These are phyloP conservation scores for Poecilobothrus nobilitatus DNA, from an alignment of 2,888 invertebrate species.

Conservation along the genomic window DNA sequence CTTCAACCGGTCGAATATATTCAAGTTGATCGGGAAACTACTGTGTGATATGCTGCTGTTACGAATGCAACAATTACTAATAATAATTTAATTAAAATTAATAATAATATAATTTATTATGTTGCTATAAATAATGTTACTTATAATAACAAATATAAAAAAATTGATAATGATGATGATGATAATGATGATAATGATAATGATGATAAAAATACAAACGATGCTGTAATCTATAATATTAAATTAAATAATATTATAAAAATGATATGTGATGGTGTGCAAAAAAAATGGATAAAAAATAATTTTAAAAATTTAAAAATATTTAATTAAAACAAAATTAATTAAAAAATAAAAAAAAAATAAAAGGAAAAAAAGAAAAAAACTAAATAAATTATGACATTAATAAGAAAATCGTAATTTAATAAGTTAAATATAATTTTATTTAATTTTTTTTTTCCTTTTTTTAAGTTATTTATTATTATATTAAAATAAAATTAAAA, in stretches of 20 bases:
- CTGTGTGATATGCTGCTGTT: slow-evolving; percentile 59
- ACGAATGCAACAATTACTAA: slow-evolving; percentile 20
- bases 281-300: background rate
- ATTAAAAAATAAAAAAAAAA: too few relatives aligned
- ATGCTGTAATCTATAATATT: background rate
- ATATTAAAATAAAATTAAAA: background rate
- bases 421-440: too few relatives aligned
- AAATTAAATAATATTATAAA: background rate
- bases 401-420: too few relatives aligned
- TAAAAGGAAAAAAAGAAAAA: too few relatives aligned
- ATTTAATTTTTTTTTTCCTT: too few relatives aligned
- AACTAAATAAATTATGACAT: too few relatives aligned
- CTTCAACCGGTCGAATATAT: slow-evolving; percentile 85
- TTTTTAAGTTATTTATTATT: background rate
- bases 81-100: too few relatives aligned
- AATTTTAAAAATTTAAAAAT: background rate
- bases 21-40: slow-evolving; percentile 87
- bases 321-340: too few relatives aligned
- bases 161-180: background rate
- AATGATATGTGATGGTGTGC: background rate
- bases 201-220: background rate
- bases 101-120: background rate
- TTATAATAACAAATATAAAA: background rate
- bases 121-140: background rate
- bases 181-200: background rate